Base-by-base conservation (phyloP, 2,888 invertebrate genomes). In the Conops quadrifasciatus region DNA sequence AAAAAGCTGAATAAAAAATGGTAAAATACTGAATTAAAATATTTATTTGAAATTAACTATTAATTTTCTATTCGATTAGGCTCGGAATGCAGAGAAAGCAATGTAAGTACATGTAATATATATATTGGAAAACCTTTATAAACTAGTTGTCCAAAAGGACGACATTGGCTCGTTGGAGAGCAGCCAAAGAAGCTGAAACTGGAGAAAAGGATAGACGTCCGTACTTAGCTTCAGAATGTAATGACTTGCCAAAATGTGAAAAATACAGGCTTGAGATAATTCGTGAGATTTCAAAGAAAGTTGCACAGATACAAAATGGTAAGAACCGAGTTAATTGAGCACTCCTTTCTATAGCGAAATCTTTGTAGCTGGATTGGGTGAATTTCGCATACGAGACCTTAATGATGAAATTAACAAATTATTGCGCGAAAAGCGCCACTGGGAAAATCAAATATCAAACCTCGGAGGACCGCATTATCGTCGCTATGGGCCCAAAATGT, bases 331-430 rank as follows among this genome's bases (percentile, higher is more conserved):
- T 0, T 45, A 3, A 1, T 19, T 47, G 11, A 11, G 47, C 64
- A 45, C 16, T 43, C 13, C 30, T 26, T 15, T 9, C 19, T 7
- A 36, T 58, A 58, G 24, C 30, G 15, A 26, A 43, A 1, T 56
- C 0, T 5, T 71, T 7, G 11, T 78, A 93, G 94, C 99, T 76
- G 99, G 99, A 71, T 89, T 99, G n/a, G 99, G 99, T 2, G 99
- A 99, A 87, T 99, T 98, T 84, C 91, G 98, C 28, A 95, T 99
- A 75, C 90, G 99, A 19, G 99, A 99, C 84, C 87, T 99, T 26
- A 99, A 99, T 85, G 99, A 99, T 87, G 98, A 99, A 87, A 99
- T 99, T 77, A 99, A 99, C 87, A 98, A 99, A 87, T 85, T 98
- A 75, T 88, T 99, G 72, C 88, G 98, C 62, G 97, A 98, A 83